Conservation (phyloP, 1,140 invertebrate genomes). For the Proctacanthus coquilletti region DNA sequence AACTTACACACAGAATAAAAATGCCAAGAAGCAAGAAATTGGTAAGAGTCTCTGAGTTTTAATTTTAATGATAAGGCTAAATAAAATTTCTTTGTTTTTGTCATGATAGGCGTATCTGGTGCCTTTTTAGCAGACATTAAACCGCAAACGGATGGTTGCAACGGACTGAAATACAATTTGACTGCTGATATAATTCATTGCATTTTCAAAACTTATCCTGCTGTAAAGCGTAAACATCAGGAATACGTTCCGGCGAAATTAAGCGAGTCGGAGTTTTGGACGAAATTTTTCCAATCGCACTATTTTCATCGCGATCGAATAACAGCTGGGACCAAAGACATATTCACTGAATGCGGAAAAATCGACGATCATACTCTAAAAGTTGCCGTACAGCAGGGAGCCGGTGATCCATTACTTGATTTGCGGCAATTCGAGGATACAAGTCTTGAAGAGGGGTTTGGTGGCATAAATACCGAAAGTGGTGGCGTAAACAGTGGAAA, state of each 20-base stretch:
- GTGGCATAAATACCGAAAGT: conserved; percentile 41
- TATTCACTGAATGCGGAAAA: conserved; percentile 95
- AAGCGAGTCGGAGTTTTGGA: conserved; percentile 96
- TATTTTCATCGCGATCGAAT: conserved; percentile 96
- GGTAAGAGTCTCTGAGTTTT: conserved; percentile 35
- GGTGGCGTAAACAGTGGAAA: conserved; percentile 43
- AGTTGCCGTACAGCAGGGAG: conserved; percentile 59
- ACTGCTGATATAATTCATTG: conserved; percentile 93
- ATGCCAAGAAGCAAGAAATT: conserved; percentile 60
- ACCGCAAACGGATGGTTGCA: conserved; percentile 92
- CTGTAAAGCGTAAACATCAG: conserved; percentile 90
- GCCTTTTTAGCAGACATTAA: conserved; percentile 88
- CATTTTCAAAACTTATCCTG: conserved; percentile 98
- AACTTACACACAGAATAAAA: conserved; percentile 57
- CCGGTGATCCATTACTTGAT: conserved; percentile 67
- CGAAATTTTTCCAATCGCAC: conserved; percentile 98
- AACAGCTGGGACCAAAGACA: conserved; percentile 72
- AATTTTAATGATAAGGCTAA: not conserved
- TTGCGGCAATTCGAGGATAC: conserved; percentile 64
- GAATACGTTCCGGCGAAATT: conserved; percentile 94
- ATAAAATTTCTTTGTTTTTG: not conserved
- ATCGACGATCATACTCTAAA: conserved; percentile 79
- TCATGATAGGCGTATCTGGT: conserved; percentile 54
- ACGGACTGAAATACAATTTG: conserved; percentile 94
- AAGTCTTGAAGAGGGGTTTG: conserved; percentile 47